phyloP scores from a whole-genome alignment of 2,888 invertebrate species.

The Melanargia galathea region DNA sequence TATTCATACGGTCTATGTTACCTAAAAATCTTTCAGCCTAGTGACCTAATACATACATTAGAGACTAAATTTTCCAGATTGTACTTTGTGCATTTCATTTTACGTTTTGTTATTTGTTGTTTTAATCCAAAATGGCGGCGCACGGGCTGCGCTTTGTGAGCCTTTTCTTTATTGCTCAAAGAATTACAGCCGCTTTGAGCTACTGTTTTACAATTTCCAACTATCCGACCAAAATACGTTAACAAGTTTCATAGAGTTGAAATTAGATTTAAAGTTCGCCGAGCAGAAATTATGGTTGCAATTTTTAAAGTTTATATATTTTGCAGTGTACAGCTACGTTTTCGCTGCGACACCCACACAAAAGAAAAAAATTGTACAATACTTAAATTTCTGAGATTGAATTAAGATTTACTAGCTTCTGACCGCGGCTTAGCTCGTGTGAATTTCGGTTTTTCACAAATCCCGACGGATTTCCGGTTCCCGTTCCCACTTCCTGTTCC shows the following conservation, averaged over 20 bases:
- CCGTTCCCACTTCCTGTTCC: too few relatives aligned
- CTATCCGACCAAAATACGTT: conserved; percentile 37
- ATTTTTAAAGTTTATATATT: conserved; percentile 24
- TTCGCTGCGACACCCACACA: background rate
- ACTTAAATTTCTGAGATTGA: too few relatives aligned
- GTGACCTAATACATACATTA: conserved; percentile 15
- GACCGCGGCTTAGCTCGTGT: too few relatives aligned
- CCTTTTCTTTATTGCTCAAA: conserved; percentile 44
- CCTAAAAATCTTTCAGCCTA: background rate
- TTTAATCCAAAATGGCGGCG: conserved; percentile 38
- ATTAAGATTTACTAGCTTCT: background rate
- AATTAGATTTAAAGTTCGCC: conserved; percentile 34
- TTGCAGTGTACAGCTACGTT: background rate
- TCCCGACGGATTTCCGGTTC: too few relatives aligned
- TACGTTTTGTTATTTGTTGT: conserved; percentile 38
- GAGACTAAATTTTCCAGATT: conserved; percentile 22
- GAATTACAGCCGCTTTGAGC: conserved; percentile 44
- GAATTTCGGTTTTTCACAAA: too few relatives aligned
- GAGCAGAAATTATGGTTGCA: conserved; percentile 28
- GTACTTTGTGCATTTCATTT: conserved; percentile 31
- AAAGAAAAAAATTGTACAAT: background rate
- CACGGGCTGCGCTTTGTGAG: conserved; percentile 37
- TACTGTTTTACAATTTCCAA: conserved; percentile 43
- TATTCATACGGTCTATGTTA: conserved; percentile 8
- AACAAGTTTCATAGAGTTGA: conserved; percentile 33